Conservation (phyloP, 2,797 vertebrate species). For the Antennarius maculatus region DNA sequence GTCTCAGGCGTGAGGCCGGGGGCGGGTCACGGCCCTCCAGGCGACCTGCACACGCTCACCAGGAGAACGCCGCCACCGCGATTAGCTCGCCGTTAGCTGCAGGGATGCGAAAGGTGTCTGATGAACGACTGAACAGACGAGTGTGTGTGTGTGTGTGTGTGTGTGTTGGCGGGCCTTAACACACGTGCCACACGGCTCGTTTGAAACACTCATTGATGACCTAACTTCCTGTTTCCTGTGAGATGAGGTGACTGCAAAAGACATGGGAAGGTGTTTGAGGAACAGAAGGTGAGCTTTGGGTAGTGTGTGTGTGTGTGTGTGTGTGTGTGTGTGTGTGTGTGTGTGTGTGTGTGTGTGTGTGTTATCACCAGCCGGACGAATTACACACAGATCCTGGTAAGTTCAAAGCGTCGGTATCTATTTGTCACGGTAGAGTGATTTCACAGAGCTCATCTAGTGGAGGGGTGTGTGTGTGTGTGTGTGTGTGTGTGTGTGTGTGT, state of each 20-base stretch:
- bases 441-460: conserved; percentile 32
- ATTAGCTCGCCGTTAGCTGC: too few relatives aligned
- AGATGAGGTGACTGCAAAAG: background rate
- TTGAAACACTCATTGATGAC: too few relatives aligned
- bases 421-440: conserved; percentile 34
- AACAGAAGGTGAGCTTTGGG: background rate
- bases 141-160: too few relatives aligned
- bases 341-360: background rate
- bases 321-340: background rate
- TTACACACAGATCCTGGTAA: conserved; percentile 31
- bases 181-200: too few relatives aligned
- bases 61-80: too few relatives aligned
- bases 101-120: too few relatives aligned
- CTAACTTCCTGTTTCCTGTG: too few relatives aligned
- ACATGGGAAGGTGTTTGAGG: background rate
- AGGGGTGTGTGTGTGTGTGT: conserved; percentile 1
- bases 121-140: too few relatives aligned
- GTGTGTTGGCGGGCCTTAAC: too few relatives aligned
- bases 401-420: conserved; percentile 42
- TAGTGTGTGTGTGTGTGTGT: background rate
- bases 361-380: background rate
- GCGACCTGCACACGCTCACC: too few relatives aligned
- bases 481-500: background rate
- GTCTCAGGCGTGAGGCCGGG: too few relatives aligned
- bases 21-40: too few relatives aligned